These are phyloP conservation scores for Leptosomus discolor DNA, from an alignment of 2,113 vertebrate genomes.

Conservation along the genomic window DNA sequence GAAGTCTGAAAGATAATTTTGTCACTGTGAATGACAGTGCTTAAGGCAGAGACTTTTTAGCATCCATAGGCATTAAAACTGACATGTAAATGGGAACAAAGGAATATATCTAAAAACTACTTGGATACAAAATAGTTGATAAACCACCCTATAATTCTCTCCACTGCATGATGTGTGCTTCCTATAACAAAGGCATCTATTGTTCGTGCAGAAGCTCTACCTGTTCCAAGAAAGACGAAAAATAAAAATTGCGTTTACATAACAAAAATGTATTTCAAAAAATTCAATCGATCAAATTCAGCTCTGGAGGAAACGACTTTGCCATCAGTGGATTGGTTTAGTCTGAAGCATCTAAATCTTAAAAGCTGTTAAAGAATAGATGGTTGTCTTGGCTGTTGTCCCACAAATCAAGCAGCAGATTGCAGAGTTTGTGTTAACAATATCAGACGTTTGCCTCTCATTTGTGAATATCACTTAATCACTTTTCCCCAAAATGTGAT, in stretches of 20 bases:
- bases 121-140: neutral
- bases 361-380: neutral
- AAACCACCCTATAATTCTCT: neutral
- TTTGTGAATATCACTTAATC: neutral
- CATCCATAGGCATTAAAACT: neutral
- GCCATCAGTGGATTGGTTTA: neutral
- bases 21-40: neutral
- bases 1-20: neutral
- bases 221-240: neutral
- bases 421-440: neutral
- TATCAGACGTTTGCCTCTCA: neutral
- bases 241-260: neutral
- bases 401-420: neutral
- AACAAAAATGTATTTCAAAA: neutral
- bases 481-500: neutral
- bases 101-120: neutral
- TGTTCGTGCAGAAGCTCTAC: neutral
- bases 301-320: neutral
- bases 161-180: neutral
- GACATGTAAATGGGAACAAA: neutral
- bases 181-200: neutral
- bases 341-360: neutral
- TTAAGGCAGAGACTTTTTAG: neutral
- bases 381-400: neutral
- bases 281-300: neutral